Evolutionary conservation across 2,888 invertebrate species (phyloP), one percentile per base, ranked within the genome.

Genomic region (Stratiomys singularior): DNA sequence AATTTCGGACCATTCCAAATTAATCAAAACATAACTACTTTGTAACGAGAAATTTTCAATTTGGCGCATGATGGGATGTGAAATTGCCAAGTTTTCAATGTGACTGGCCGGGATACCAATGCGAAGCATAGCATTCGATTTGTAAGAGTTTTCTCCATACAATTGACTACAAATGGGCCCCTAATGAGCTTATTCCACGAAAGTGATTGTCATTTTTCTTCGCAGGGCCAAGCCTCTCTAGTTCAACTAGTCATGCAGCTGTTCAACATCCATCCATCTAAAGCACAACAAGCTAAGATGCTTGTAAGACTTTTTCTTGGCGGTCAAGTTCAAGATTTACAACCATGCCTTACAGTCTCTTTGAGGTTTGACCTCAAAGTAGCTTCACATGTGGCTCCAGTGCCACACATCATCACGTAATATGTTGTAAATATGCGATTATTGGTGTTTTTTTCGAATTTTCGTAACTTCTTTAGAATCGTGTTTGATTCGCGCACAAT

Each of bases 191-290:
- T 11, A 15, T 47, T 47, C 60, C 13, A 25, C 23, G 69, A 69
- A 69, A 69, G 47, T 69, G 69, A 69, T 69, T 69, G 37, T 47
- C 46, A 47, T 23, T 30, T 69, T 47, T 60, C 25, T 25, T 21
- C 2, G 52, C 9, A 37, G 9, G 37, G 5, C 52, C 11, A 7
- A 52, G 52, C 18, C 52, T 52, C 4, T 18, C 52, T n/a, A 13
- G 15, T 15, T n/a, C 18, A 18, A 23, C 25, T 25, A 60, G 18
- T 25, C 60, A 25, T 15, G 21, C 18, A 7, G 5, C 15, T 13
- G 60, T 25, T 13, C 23, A 7, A 4, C 52, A 13, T 13, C 52
- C 15, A 52, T 60, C 21, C 60, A 60, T 3, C 60, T 60, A 7
- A 7, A 25, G 7, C 23, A 7, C 25, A 60, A 60, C 23, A 3